phyloP scores from a whole-genome alignment of 1,140 invertebrate species.

The Rhynchophorus ferrugineus region DNA sequence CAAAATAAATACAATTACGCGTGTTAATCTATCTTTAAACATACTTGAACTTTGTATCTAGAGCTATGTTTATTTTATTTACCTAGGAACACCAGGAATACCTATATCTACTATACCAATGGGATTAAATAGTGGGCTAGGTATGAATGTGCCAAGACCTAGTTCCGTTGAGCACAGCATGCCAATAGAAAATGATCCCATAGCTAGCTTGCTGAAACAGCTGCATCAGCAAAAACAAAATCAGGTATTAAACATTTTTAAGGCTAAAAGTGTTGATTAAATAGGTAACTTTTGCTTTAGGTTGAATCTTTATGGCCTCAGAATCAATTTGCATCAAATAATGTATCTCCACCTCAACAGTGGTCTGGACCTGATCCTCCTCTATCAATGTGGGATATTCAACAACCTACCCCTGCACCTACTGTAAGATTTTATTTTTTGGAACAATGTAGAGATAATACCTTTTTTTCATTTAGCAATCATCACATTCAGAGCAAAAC shows the following conservation, averaged over 20 bases:
- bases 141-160: constrained; percentile 22
- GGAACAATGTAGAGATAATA: too few relatives aligned
- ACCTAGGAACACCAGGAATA: constrained; percentile 6
- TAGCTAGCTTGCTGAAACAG: constrained; percentile 47
- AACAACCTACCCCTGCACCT: constrained; percentile 26
- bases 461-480: too few relatives aligned
- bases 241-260: constrained; percentile 12
- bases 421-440: constrained; percentile 6
- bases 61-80: constrained; percentile 1
- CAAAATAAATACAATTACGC: too few relatives aligned
- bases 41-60: too few relatives aligned
- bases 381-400: constrained; percentile 38
- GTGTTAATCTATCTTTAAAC: too few relatives aligned
- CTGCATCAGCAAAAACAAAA: constrained; percentile 33
- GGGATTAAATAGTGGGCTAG: constrained; percentile 12
- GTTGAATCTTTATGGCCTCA: constrained; percentile 36
- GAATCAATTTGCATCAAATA: constrained; percentile 22
- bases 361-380: constrained; percentile 29
- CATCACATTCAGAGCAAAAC: constrained; percentile 9
- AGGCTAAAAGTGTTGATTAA: background rate
- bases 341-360: constrained; percentile 18
- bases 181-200: constrained; percentile 43
- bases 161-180: constrained; percentile 26
- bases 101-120: constrained; percentile 13
- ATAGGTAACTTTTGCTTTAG: constrained; percentile 9